These are phyloP conservation scores for Stenolophus ochropezus DNA, from an alignment of 2,888 invertebrate species.

Conservation along the genomic window DNA sequence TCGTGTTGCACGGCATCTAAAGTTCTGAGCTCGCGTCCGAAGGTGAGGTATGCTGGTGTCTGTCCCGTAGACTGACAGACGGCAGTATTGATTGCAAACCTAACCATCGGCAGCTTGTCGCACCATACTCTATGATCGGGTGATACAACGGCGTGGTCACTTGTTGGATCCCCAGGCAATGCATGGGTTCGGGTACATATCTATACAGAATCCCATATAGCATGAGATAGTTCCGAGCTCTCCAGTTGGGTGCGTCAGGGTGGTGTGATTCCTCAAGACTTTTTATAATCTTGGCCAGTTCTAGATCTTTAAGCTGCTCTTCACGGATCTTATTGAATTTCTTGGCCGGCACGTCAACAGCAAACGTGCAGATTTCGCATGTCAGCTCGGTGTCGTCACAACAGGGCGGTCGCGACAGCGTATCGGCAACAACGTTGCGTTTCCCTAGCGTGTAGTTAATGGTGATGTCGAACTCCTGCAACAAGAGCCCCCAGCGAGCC, in stretches of 20 bases:
- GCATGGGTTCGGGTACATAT: not conserved
- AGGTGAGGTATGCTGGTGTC: not conserved
- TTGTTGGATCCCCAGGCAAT: not conserved
- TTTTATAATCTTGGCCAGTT: not conserved
- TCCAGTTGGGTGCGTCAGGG: not conserved
- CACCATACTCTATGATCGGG: slow-evolving; percentile 34
- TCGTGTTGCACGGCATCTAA: not conserved
- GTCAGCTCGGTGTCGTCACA: not conserved
- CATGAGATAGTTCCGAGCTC: not conserved
- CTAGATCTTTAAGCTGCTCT: not conserved
- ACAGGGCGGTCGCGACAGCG: not conserved
- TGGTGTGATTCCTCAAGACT: not conserved
- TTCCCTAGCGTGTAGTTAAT: not conserved
- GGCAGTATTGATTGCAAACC: not conserved
- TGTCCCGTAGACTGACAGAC: slow-evolving; percentile 1
- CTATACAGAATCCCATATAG: too few relatives aligned
- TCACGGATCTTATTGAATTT: not conserved
- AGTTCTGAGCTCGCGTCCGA: not conserved
- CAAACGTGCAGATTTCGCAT: not conserved
- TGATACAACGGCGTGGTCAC: slow-evolving; percentile 64
- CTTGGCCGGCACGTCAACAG: not conserved
- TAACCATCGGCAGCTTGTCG: not conserved
- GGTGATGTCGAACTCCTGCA: not conserved
- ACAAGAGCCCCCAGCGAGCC: slow-evolving; percentile 7
- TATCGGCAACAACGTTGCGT: slow-evolving; percentile 6